Percentiles rank a stretch among this genome's conserved stretches.
Conservation (phyloP, 2,888 invertebrate genomes). For the Netelia virgata region DNA sequence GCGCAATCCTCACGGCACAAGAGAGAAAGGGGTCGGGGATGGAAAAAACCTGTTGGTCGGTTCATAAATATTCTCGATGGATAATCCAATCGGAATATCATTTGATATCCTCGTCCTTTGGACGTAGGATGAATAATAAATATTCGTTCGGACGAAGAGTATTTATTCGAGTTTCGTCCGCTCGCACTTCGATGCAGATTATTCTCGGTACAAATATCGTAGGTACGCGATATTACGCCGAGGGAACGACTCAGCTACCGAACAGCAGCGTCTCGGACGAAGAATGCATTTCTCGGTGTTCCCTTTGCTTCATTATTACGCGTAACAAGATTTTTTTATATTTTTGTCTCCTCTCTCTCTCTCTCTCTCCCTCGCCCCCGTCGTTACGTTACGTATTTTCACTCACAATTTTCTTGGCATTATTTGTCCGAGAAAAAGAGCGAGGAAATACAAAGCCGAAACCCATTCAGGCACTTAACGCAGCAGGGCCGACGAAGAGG, state of each 20-base stretch:
- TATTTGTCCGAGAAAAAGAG: constrained; percentile 20
- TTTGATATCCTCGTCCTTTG: constrained; percentile 52
- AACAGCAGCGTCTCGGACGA: not conserved
- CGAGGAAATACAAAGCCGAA: constrained; percentile 58
- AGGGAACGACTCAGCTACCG: not conserved
- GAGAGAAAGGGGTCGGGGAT: not conserved
- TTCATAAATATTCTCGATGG: constrained; percentile 61
- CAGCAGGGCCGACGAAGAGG: not conserved
- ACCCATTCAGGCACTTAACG: constrained; percentile 56
- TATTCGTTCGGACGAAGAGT: constrained; percentile 32
- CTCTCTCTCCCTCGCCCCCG: not conserved
- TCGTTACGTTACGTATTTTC: not conserved
- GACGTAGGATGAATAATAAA: constrained; percentile 63
- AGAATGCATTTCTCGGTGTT: constrained; percentile 8
- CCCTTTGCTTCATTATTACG: not conserved
- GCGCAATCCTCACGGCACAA: not conserved
- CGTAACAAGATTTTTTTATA: not conserved
- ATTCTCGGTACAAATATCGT: constrained; percentile 13
- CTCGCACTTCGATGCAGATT: constrained; percentile 14
- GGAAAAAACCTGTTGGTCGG: constrained; percentile 44
- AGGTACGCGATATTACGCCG: not conserved
- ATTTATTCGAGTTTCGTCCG: constrained; percentile 32
- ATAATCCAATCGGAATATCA: constrained; percentile 65
- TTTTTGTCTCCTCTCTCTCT: not conserved
- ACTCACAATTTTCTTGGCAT: constrained; percentile 3